Evolutionary conservation across 1,140 invertebrate species (phyloP), one percentile per base, ranked within the genome.

Genomic region (Drosophila pseudoananassae): DNA sequence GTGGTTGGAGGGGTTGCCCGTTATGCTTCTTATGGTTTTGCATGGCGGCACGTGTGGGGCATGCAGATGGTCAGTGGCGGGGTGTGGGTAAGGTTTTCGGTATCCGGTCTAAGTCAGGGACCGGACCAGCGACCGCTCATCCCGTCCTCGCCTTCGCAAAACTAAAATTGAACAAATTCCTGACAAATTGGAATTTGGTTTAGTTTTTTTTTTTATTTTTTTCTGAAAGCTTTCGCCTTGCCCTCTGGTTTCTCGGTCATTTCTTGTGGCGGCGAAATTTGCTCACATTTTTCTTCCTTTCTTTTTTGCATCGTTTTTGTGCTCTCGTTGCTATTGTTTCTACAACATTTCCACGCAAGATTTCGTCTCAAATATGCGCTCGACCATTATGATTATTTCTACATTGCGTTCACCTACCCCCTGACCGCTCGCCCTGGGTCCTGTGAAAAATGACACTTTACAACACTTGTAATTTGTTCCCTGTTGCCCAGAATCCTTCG

Each of bases 151-250:
- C 68, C 68, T 76, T 75, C 75, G 74, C 78, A 85, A 78, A 90
- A 90, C 85, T 85, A 70, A 90, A 90, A 90, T 90, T 90, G 85
- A 90, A 90, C 85, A 90, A 90, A 90, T 90, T 90, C 85, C 85
- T 90, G 78, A 90, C 85, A 90, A 90, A 90, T 90, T 90, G 85
- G 85, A 90, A 90, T 90, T 90, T 82, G 81, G 77, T 85, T 90
- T 85, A 75, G 70, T 90, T 90, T 87, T 88, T 76, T 77, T 70
- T 59, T 68, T 20, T 66, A 36, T 36, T 36, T 57, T 38, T 23
- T 56, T 68, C 45, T 47, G 46, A 46, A 15, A 43, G 40, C 40
- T 43, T 14, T 14, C 40, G n/a, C n/a, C 14, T 43, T 76, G 47
- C 45, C 54, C 43, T 33, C 51, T 64, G 38, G 17, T 87, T 63